These are phyloP conservation scores for Agrilus cyanescens DNA, from an alignment of 2,888 invertebrate species.

Conservation along the genomic window DNA sequence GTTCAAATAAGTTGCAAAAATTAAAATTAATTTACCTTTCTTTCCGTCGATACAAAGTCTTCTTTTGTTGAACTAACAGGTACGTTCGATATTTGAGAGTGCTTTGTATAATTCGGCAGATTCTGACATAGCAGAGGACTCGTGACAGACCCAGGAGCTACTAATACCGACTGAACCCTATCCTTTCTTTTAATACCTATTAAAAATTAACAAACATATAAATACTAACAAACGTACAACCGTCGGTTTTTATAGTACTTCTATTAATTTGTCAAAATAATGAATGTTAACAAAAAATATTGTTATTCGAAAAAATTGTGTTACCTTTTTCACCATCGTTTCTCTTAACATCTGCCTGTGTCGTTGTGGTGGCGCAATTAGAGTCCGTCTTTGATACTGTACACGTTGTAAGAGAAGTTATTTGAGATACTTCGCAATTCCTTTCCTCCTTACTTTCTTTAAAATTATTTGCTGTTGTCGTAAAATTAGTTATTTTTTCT, in stretches of 20 bases:
- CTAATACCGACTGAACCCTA: slow-evolving; percentile 32
- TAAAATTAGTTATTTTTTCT: slow-evolving; percentile 3
- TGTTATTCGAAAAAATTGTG: too few relatives aligned
- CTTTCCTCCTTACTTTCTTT: neutral
- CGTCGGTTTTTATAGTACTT: neutral
- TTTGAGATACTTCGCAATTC: neutral
- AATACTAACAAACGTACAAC: too few relatives aligned
- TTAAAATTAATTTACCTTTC: slow-evolving; percentile 27
- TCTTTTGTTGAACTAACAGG: slow-evolving; percentile 26
- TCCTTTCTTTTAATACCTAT: slow-evolving; percentile 23
- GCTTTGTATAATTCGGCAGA: slow-evolving; percentile 30
- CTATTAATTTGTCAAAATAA: slow-evolving; percentile 10
- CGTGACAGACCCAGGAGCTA: slow-evolving; percentile 33
- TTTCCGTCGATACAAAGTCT: slow-evolving; percentile 30
- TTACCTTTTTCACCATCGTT: too few relatives aligned
- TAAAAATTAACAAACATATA: neutral
- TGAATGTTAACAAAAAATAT: neutral
- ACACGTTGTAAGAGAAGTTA: neutral
- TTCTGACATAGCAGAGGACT: slow-evolving; percentile 34
- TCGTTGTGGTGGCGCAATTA: too few relatives aligned
- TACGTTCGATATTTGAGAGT: slow-evolving; percentile 23
- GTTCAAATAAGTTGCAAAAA: slow-evolving; percentile 4
- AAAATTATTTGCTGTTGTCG: slow-evolving; percentile 24
- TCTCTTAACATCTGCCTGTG: too few relatives aligned
- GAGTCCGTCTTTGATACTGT: neutral